Evolutionary conservation across 2,113 vertebrate genomes (phyloP).

Genomic region (Cheilinus undulatus): DNA sequence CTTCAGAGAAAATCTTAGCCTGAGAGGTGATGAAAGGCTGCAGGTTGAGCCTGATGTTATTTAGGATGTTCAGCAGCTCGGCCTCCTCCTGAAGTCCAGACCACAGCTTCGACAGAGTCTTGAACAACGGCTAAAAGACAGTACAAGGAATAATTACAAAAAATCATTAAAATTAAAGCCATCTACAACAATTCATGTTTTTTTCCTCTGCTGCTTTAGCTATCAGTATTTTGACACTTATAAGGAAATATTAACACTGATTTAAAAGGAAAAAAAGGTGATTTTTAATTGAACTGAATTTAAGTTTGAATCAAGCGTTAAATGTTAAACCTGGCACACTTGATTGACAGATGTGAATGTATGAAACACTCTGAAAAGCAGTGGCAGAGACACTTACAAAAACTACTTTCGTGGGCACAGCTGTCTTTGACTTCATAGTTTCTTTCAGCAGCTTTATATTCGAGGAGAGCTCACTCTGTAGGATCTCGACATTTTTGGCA

Average conservation of each 20-base stretch:
- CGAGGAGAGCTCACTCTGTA: constrained; percentile 81
- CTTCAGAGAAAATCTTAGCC: constrained; percentile 81
- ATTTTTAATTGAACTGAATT: too few relatives aligned
- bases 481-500: constrained; percentile 82
- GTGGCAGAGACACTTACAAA: constrained; percentile 86
- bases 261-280: too few relatives aligned
- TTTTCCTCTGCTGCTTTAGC: too few relatives aligned
- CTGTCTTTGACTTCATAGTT: constrained; percentile 81
- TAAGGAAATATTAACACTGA: too few relatives aligned
- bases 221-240: too few relatives aligned
- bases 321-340: too few relatives aligned
- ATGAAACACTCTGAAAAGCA: too few relatives aligned
- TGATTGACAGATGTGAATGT: too few relatives aligned
- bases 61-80: constrained; percentile 85
- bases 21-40: constrained; percentile 84
- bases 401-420: constrained; percentile 86
- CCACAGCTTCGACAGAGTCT: constrained; percentile 87
- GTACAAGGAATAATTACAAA: neutral
- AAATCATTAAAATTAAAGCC: neutral
- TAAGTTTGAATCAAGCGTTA: too few relatives aligned
- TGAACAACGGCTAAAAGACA: constrained; percentile 87
- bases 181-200: neutral
- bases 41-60: constrained; percentile 81
- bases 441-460: constrained; percentile 83
- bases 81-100: constrained; percentile 87